phyloP scores from a whole-genome alignment of 2,797 vertebrate genomes.

The Rhynchonycteris naso region DNA sequence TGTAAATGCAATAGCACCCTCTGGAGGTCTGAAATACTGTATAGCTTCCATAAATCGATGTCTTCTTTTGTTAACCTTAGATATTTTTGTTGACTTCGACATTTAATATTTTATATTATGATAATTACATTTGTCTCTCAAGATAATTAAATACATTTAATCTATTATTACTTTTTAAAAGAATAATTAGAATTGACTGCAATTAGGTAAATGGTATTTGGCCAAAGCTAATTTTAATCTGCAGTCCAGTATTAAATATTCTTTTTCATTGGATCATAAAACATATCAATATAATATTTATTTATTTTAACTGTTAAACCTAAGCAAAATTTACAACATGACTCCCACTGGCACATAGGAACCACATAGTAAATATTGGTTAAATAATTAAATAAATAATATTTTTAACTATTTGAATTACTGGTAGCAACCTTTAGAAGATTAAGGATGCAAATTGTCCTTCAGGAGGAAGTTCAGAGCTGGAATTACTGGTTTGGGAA shows the following conservation, averaged over 20 bases:
- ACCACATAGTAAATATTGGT: not conserved
- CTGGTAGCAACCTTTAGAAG: not conserved
- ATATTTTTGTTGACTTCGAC: conserved; percentile 73
- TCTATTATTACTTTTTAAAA: conserved; percentile 55
- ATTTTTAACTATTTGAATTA: not conserved
- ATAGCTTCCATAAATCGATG: conserved; percentile 75
- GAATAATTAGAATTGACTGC: not conserved
- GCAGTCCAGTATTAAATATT: not conserved
- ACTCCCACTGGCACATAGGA: not conserved
- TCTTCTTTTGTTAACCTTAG: conserved; percentile 72
- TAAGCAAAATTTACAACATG: not conserved
- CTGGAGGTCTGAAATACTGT: conserved; percentile 78
- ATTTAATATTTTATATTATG: conserved; percentile 75
- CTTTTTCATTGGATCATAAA: not conserved
- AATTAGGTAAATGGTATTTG: not conserved
- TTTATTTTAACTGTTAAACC: not conserved
- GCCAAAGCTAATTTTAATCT: conserved; percentile 14
- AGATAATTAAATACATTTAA: conserved; percentile 75
- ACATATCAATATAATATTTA: not conserved
- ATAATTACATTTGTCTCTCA: conserved; percentile 73
- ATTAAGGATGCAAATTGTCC: not conserved
- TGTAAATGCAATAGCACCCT: conserved; percentile 85
- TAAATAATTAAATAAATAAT: not conserved
- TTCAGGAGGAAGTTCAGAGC: not conserved
- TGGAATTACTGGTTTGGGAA: not conserved